Base-by-base conservation (phyloP, 2,888 invertebrate genomes). In the Acholoe squamosa region DNA sequence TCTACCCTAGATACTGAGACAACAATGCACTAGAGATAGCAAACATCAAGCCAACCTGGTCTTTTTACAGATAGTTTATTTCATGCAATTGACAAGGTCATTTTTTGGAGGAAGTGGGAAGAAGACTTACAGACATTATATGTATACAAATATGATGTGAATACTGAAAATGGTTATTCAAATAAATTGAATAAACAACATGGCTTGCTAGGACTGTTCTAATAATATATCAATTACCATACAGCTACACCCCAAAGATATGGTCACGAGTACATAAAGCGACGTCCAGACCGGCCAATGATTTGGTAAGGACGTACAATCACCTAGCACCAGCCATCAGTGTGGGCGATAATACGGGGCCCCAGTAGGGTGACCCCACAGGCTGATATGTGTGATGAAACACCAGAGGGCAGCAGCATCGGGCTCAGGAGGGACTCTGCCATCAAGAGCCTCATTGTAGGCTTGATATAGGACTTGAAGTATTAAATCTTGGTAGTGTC, bases 261-360 rank as follows among this genome's bases (percentile, higher is more conserved):
- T 80, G 80, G 80, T 80, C 80, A 80, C 80, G 43, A 80, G 86
- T 86, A 86, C 86, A 28, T 19, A 86, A 86, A 86, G 86, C 86
- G 86, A 86, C 86, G 86, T 86, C 86, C 86, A 54, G 86, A 86
- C 52, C 52, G 56, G 28, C 33, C 56, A 86, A 54, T 54, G 56
- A 54, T 86, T 54, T 67, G 61, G 89, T 88, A 34, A 89, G 61
- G 61, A 89, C 33, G 56, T 33, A 61, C 34, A 61, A 33, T 89
- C 89, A 56, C 67, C 89, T 89, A 89, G 89, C 89, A 89, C 89
- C 89, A 89, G 89, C 67, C 61, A 89, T 89, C 89, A 89, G 89
- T 89, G 89, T 89, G 43, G 89, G 86, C 33, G 54, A 31, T 54
- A 52, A n/a, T 28, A 14, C 28, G 80, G 54, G 54, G 31, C 28